phyloP scores from a whole-genome alignment of 2,113 vertebrate genomes.

The Eulemur rufifrons region DNA sequence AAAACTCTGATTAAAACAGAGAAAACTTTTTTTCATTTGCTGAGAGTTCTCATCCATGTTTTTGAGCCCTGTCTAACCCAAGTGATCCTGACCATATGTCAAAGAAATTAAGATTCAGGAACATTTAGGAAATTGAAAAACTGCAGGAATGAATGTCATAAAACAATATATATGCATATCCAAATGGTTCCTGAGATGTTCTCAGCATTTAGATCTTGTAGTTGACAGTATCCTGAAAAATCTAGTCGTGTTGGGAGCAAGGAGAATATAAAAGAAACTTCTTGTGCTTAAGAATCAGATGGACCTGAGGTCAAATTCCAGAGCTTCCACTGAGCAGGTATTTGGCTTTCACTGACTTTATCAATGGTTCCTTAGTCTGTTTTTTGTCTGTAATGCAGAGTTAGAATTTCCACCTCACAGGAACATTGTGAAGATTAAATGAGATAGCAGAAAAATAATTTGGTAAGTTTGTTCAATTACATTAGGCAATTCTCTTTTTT shows the following conservation, averaged over 20 bases:
- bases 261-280: not conserved
- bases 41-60: not conserved
- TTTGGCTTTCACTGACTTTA: not conserved
- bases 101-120: not conserved
- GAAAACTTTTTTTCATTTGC: not conserved
- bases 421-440: not conserved
- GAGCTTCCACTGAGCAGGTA: not conserved
- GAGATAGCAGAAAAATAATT: not conserved
- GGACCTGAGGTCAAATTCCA: not conserved
- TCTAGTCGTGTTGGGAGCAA: not conserved
- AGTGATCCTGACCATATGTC: not conserved
- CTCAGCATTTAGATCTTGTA: not conserved
- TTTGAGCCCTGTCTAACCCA: not conserved
- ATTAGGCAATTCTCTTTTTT: not conserved
- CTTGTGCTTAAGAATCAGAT: not conserved
- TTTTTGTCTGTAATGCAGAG: not conserved
- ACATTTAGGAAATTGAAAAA: not conserved
- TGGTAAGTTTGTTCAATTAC: not conserved
- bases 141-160: not conserved
- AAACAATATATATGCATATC: not conserved
- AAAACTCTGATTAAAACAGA: constrained; percentile 30
- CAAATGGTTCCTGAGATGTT: not conserved
- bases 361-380: not conserved
- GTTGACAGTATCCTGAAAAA: not conserved
- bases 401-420: not conserved